Conservation (phyloP, 2,888 invertebrate species). For the Bhutanitis thaidina region DNA sequence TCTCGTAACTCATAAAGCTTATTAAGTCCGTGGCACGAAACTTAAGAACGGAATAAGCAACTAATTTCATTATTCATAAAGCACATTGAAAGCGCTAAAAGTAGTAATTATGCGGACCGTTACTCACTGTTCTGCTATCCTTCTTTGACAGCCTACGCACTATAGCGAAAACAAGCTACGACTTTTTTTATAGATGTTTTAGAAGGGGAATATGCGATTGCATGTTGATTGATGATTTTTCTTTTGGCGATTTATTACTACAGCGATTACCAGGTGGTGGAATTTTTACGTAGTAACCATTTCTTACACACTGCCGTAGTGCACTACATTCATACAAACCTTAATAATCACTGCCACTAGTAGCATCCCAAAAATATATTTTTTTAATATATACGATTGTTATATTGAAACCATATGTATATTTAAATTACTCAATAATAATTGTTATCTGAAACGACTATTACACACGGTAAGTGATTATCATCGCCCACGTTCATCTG, state of each 20-base stretch:
- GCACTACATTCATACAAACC: too few species aligned
- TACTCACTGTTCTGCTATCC: constrained; percentile 73
- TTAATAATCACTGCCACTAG: too few species aligned
- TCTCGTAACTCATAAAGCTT: constrained; percentile 60
- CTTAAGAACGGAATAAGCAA: constrained; percentile 72
- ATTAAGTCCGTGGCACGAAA: constrained; percentile 67
- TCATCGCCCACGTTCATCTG: too few species aligned
- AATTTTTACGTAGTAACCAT: constrained; percentile 69
- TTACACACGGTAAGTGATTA: too few species aligned
- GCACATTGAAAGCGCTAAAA: constrained; percentile 76
- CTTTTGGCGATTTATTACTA: constrained; percentile 69
- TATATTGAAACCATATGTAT: too few species aligned
- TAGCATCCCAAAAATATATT: too few species aligned
- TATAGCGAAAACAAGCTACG: constrained; percentile 67
- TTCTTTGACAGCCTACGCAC: constrained; percentile 63
- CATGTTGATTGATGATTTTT: constrained; percentile 65
- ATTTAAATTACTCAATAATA: too few species aligned
- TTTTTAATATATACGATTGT: too few species aligned
- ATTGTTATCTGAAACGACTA: too few species aligned
- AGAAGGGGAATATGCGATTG: constrained; percentile 67
- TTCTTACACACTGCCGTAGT: too few species aligned
- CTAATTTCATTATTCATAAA: constrained; percentile 80
- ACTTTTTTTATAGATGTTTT: constrained; percentile 70
- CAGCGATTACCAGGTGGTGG: constrained; percentile 72
- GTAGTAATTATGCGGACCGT: constrained; percentile 72